Evolutionary conservation across 2,888 invertebrate species (phyloP), one percentile per base, ranked within the genome.

Genomic region (Petrophora chlorosata): DNA sequence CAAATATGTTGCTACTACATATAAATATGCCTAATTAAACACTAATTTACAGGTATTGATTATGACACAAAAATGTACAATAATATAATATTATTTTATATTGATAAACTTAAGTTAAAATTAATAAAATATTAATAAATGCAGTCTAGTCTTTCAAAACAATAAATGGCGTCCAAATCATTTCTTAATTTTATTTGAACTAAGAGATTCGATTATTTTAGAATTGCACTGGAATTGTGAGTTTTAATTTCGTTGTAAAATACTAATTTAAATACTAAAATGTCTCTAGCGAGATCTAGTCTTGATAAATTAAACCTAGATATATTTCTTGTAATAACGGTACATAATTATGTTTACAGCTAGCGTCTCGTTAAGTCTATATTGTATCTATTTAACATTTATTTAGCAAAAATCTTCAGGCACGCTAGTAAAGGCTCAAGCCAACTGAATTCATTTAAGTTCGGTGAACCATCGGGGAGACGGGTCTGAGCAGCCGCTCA

Each of bases 61-160:
- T 82, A 82, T 82, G 82, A 84, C 82, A 85, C 82, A 77, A 74
- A 32, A 69, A 75, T 76, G 62, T 75, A 76, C 76, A 76, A 50
- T 57, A 50, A 49, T 63, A 63, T 61, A 68, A 68, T 64, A 45
- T 61, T n/a, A n/a, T n/a, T n/a, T n/a, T n/a, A n/a, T n/a, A n/a
- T n/a, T n/a, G n/a, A 63, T 58, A 53, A 56, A 29, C 41, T 59
- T 63, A 49, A 42, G 59, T 49, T n/a, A n/a, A n/a, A 42, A 54
- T 63, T 30, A 42, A 35, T 58, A 62, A 48, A 56, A 45, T 53
- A 55, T 55, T 48, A 63, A 60, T 80, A 82, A 84, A 83, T 84
- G 82, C 83, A 65, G 62, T 67, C 53, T 65, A 77, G 75, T 78
- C 74, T 79, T 78, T 53, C 13, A 36, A 9, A 51, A 56, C 61